Percentiles rank a stretch among this genome's conserved stretches.
phyloP scores from a whole-genome alignment of 2,113 vertebrate species.

The Alethe diademata region DNA sequence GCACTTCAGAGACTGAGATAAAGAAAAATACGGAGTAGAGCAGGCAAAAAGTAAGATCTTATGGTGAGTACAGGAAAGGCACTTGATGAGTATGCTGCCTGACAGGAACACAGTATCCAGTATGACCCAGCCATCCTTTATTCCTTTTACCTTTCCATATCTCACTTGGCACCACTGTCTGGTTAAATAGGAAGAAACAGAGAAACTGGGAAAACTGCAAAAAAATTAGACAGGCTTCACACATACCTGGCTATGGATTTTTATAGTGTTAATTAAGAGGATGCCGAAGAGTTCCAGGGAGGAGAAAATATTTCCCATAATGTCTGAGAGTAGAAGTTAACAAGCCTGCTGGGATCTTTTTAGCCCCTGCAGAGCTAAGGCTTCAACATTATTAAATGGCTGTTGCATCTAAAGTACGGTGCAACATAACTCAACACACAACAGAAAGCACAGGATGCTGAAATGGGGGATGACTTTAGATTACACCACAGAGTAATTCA shows the following conservation, averaged over 20 bases:
- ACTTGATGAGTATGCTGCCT: not conserved
- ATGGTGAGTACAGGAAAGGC: not conserved
- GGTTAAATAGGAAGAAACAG: not conserved
- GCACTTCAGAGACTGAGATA: not conserved
- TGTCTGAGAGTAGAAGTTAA: constrained; percentile 77
- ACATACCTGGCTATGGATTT: constrained; percentile 56
- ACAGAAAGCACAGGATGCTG: constrained; percentile 58
- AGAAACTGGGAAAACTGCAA: constrained; percentile 17
- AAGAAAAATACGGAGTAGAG: not conserved
- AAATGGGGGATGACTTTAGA: constrained; percentile 40
- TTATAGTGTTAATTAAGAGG: constrained; percentile 73
- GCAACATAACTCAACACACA: constrained; percentile 71
- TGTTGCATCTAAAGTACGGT: constrained; percentile 69
- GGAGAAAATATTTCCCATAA: constrained; percentile 74
- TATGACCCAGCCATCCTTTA: not conserved
- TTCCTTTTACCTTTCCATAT: not conserved
- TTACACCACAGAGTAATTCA: constrained; percentile 53
- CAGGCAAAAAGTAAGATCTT: not conserved
- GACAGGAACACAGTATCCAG: not conserved
- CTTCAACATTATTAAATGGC: constrained; percentile 79
- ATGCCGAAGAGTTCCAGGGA: constrained; percentile 62
- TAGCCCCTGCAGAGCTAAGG: constrained; percentile 76
- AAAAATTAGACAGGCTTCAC: constrained; percentile 20
- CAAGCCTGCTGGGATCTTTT: constrained; percentile 81
- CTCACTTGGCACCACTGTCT: not conserved